Conservation (phyloP, 2,888 invertebrate species). For the Drosophila rellima region DNA sequence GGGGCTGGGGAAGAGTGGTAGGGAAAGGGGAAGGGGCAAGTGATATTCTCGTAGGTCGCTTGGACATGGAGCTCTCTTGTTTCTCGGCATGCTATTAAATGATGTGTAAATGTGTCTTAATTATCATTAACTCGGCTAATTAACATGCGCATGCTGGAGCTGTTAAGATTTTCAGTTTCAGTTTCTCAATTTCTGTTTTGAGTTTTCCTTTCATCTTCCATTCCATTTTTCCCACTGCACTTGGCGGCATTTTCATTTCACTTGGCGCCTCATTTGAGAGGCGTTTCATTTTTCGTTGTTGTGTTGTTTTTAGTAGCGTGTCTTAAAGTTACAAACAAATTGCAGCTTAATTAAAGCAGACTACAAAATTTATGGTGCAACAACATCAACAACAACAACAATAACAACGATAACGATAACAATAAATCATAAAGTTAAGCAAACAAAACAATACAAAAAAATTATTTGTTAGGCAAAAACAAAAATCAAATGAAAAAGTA, state of each 20-base stretch:
- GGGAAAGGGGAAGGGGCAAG: neutral
- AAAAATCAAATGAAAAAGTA: neutral
- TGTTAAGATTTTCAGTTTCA: conserved; percentile 18
- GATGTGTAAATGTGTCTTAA: conserved; percentile 67
- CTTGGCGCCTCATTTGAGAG: conserved; percentile 39
- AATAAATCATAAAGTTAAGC: conserved; percentile 26
- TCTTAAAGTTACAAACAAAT: conserved; percentile 41
- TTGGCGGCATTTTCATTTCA: conserved; percentile 46
- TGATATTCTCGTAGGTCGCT: conserved; percentile 20
- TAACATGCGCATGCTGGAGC: conserved; percentile 72
- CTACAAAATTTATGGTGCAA: conserved; percentile 54
- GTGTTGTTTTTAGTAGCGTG: conserved; percentile 57
- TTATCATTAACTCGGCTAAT: conserved; percentile 68
- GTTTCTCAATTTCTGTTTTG: neutral
- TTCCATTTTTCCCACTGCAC: conserved; percentile 29
- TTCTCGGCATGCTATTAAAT: conserved; percentile 57
- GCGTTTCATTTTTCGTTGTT: conserved; percentile 26
- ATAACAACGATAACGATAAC: conserved; percentile 21
- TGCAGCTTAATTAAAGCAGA: conserved; percentile 57
- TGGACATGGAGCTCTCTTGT: conserved; percentile 5
- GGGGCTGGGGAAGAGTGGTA: neutral
- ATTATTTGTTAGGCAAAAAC: conserved; percentile 23
- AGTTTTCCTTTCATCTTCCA: conserved; percentile 5
- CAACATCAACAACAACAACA: conserved; percentile 35
- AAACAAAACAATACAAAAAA: conserved; percentile 30